These are phyloP conservation scores for Heliconius nattereri DNA, from an alignment of 1,140 invertebrate genomes.

Conservation along the genomic window DNA sequence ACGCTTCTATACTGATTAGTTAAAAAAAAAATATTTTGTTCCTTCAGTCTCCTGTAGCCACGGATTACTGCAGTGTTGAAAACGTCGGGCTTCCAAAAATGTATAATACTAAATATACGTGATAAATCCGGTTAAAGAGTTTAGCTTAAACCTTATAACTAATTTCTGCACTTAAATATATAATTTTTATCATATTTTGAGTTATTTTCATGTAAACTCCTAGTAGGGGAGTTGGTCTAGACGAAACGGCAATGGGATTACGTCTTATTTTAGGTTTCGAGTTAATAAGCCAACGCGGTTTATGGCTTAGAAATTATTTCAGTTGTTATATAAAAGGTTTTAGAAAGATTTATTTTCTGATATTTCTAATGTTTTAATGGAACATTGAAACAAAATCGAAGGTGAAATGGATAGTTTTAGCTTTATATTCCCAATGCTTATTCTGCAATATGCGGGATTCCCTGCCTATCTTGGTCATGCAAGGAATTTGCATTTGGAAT, in stretches of 20 bases:
- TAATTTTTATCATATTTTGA: background rate
- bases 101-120: no score
- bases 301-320: conserved; percentile 6
- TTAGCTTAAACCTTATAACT: no score
- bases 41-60: no score
- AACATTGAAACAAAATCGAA: background rate
- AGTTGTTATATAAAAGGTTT: background rate
- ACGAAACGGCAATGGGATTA: conserved; percentile 17
- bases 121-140: no score
- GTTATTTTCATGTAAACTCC: background rate
- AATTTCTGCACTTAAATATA: background rate
- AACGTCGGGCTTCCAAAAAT: no score
- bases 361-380: background rate
- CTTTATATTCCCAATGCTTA: no score
- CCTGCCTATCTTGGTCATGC: no score
- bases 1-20: no score
- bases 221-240: conserved; percentile 15
- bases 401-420: background rate
- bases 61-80: no score
- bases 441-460: no score
- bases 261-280: background rate
- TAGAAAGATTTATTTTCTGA: background rate
- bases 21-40: no score
- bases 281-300: background rate
- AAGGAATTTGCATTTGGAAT: no score